phyloP scores from a whole-genome alignment of 2,888 invertebrate species.

The Cosmia trapezina region DNA sequence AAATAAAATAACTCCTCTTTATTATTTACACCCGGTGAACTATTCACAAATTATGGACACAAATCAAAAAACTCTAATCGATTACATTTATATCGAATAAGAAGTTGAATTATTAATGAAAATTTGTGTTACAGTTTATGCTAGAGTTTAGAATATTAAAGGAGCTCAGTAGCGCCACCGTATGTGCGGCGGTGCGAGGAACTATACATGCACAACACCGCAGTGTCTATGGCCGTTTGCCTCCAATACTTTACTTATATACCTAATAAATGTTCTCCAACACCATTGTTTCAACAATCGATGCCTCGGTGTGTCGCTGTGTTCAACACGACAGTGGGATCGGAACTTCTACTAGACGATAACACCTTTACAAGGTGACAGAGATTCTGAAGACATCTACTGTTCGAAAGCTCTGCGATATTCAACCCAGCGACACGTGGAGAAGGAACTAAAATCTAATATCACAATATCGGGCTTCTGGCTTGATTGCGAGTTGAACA shows the following conservation, averaged over 20 bases:
- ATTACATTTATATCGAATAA: slow-evolving; percentile 82
- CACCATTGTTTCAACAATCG: slow-evolving; percentile 85
- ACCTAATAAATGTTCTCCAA: slow-evolving; percentile 87
- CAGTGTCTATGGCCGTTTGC: slow-evolving; percentile 88
- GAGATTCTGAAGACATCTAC: slow-evolving; percentile 78
- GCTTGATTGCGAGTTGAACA: slow-evolving; percentile 83
- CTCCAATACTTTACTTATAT: slow-evolving; percentile 88
- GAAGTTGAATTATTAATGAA: slow-evolving; percentile 82
- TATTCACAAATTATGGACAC: slow-evolving; percentile 85
- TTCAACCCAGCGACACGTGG: slow-evolving; percentile 81
- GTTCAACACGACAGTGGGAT: slow-evolving; percentile 75
- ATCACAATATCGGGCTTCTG: slow-evolving; percentile 90
- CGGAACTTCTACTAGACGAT: slow-evolving; percentile 68
- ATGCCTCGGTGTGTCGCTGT: slow-evolving; percentile 75
- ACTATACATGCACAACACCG: slow-evolving; percentile 90
- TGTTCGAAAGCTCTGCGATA: slow-evolving; percentile 69
- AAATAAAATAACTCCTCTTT: slow-evolving; percentile 84
- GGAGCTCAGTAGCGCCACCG: slow-evolving; percentile 88
- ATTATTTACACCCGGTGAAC: slow-evolving; percentile 80
- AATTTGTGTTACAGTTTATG: slow-evolving; percentile 88
- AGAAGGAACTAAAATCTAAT: slow-evolving; percentile 90
- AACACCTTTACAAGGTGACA: slow-evolving; percentile 75
- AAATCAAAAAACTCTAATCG: slow-evolving; percentile 82
- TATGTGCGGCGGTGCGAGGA: slow-evolving; percentile 88
- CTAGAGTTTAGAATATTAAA: slow-evolving; percentile 89